Conservation (phyloP, 2,113 vertebrate genomes). For the Chitala chitala region DNA sequence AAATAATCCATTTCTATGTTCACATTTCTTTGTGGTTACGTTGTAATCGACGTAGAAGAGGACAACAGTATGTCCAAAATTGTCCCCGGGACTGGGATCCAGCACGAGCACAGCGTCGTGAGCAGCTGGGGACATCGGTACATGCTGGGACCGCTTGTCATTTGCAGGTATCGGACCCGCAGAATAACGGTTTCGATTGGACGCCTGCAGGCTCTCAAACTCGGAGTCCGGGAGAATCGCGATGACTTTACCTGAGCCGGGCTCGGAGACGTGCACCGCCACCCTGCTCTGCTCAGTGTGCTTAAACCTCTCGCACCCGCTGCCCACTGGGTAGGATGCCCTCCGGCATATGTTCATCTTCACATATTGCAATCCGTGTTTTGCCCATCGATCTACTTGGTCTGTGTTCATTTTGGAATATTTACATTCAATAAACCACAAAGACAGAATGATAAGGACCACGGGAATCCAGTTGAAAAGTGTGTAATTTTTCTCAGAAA, state of each 20-base stretch:
- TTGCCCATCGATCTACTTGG: slow-evolving; percentile 64
- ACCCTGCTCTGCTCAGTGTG: slow-evolving; percentile 54
- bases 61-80: slow-evolving; percentile 66
- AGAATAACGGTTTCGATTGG: slow-evolving; percentile 30
- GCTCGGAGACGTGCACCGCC: slow-evolving; percentile 61
- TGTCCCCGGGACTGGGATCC: slow-evolving; percentile 66
- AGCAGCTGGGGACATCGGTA: slow-evolving; percentile 37
- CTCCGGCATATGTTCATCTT: slow-evolving; percentile 60
- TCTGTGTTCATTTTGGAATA: slow-evolving; percentile 36
- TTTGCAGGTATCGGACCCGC: slow-evolving; percentile 3
- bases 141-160: slow-evolving; percentile 38
- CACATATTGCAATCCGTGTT: slow-evolving; percentile 59
- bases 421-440: slow-evolving; percentile 34
- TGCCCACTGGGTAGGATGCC: slow-evolving; percentile 47
- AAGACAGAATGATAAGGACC: slow-evolving; percentile 32
- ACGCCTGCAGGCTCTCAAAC: slow-evolving; percentile 30
- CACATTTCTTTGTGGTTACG: slow-evolving; percentile 64
- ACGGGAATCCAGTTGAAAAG: slow-evolving; percentile 30
- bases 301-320: slow-evolving; percentile 52
- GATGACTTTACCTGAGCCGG: slow-evolving; percentile 52
- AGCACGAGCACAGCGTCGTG: slow-evolving; percentile 67
- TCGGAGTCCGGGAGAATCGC: slow-evolving; percentile 59
- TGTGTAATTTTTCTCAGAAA: slow-evolving; percentile 8
- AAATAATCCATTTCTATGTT: slow-evolving; percentile 61
- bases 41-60: slow-evolving; percentile 70